Evolutionary conservation across 2,797 vertebrate genomes (phyloP), one percentile per base, ranked within the genome.

Genomic region (Triplophysa bombifrons): DNA sequence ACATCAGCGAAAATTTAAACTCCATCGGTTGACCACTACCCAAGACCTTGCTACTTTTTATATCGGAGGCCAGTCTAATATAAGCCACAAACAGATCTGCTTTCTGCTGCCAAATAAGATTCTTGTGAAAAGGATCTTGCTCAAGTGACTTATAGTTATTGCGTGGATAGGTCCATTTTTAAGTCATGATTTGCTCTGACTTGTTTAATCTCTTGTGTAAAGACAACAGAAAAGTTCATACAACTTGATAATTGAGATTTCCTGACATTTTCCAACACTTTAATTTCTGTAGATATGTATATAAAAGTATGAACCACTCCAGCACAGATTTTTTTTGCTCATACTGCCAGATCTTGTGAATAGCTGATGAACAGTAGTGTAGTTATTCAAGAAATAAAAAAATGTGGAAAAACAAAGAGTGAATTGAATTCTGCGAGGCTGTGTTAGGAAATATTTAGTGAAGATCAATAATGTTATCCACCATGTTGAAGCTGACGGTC

Each of bases 401-500:
- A 12, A 46, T 46, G 44, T 46, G 44, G 44, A 13, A 13, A 63
- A 13, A n/a, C 12, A 10, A 12, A 64, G n/a, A 65, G 61, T 20
- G 20, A 44, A 65, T 41, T 41, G 53, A 22, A 68, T 38, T 0
- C 0, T 75, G 8, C 53, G 20, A 13, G 30, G n/a, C 19, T 61
- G 60, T 72, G 64, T 82, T 78, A 82, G 56, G 79, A 48, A 84
- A 85, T 83, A 63, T 65, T 63, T 87, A 50, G 38, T 61, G 81
- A 65, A 58, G 67, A 84, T 88, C 80, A 81, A 82, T 90, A 22
- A 68, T 64, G 69, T 25, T 19, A 34, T 83, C 74, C 66, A 63
- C 84, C 51, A 74, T 82, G 73, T 20, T 81, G 65, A 56, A 67
- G 68, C 27, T 82, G 30, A 19, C 67, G 19, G 69, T 53, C 25